Conservation (phyloP, 2,888 invertebrate genomes). For the Calameuta idolon region DNA sequence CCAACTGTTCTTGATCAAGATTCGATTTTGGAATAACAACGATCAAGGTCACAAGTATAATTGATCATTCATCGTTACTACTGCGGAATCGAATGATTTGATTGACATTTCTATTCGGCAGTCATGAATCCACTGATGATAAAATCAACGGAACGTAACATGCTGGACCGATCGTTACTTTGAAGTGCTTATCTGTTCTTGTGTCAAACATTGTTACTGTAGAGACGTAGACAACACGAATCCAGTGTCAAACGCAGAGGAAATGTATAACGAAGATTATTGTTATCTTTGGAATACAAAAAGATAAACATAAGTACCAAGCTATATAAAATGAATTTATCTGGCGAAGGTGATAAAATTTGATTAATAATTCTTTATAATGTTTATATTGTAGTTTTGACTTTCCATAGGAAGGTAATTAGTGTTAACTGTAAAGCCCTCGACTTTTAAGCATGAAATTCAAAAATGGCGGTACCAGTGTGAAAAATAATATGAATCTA, state of each 20-base stretch:
- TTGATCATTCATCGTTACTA: too few relatives aligned
- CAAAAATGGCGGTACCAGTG: neutral
- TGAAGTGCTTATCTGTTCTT: constrained; percentile 12
- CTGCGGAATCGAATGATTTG: too few relatives aligned
- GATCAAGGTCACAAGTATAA: too few relatives aligned
- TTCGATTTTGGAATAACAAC: too few relatives aligned
- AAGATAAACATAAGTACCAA: neutral
- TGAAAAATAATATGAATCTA: neutral
- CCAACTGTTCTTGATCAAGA: too few relatives aligned
- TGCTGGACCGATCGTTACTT: constrained; percentile 9
- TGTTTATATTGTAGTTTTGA: too few relatives aligned
- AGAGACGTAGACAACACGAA: neutral
- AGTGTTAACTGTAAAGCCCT: neutral
- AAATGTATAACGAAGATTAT: neutral
- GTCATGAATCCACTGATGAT: neutral
- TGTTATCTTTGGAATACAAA: too few relatives aligned
- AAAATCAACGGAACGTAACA: constrained; percentile 8
- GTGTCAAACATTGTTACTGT: constrained; percentile 3
- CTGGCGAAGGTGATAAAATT: too few relatives aligned
- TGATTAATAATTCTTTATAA: too few relatives aligned
- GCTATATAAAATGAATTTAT: too few relatives aligned
- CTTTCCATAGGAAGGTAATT: neutral
- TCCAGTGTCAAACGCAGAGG: neutral
- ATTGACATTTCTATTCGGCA: neutral
- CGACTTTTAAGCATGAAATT: neutral